Evolutionary conservation across 2,888 invertebrate genomes (phyloP).

Genomic region (Amblyjoppa proteus): DNA sequence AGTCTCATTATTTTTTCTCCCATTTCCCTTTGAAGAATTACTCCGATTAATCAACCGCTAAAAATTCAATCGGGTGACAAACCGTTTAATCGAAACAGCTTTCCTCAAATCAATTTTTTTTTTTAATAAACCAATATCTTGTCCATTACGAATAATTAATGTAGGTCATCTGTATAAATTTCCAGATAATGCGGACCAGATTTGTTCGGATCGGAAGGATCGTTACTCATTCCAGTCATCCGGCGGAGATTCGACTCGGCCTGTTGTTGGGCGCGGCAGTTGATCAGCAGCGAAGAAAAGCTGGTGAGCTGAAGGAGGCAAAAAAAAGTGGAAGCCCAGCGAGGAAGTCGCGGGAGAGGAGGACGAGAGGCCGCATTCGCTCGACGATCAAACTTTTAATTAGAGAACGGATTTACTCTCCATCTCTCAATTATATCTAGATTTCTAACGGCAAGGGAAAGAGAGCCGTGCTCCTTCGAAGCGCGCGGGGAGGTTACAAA

Average conservation of each 20-base stretch:
- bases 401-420: conserved; percentile 65
- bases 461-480: background rate
- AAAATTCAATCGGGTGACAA: background rate
- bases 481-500: no score
- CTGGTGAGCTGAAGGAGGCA: conserved; percentile 3
- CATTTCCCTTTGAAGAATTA: background rate
- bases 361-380: conserved; percentile 28
- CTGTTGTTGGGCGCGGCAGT: background rate
- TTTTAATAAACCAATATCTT: background rate
- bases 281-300: background rate
- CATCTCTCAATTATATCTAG: conserved; percentile 67
- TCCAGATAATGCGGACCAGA: background rate
- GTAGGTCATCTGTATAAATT: background rate
- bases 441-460: conserved; percentile 48
- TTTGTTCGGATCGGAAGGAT: background rate
- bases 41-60: background rate
- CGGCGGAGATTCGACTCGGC: background rate
- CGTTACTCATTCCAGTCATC: conserved; percentile 15
- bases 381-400: conserved; percentile 68
- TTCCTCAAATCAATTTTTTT: background rate
- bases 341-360: conserved; percentile 28
- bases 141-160: background rate
- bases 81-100: background rate
- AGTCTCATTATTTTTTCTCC: no score
- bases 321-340: conserved; percentile 19